Conservation (phyloP, 2,113 vertebrate genomes). For the rabbit (Oryctolagus cuniculus) region DNA sequence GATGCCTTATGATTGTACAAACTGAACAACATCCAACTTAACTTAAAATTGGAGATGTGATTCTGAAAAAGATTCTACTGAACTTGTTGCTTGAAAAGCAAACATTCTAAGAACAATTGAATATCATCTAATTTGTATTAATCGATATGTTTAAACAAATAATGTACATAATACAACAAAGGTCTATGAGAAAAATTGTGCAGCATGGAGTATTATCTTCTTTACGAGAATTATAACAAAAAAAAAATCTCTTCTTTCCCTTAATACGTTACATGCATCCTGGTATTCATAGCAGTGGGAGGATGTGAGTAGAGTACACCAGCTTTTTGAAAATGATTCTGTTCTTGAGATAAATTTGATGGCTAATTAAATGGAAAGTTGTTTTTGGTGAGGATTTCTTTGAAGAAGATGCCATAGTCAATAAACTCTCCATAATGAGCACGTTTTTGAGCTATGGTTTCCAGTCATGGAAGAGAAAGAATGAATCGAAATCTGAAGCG, state of each 20-base stretch:
- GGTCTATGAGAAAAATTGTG: neutral
- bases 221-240: neutral
- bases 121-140: neutral
- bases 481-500: neutral
- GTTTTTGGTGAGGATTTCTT: neutral
- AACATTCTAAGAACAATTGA: neutral
- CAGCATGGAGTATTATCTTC: neutral
- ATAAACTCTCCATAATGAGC: neutral
- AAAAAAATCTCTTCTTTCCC: neutral
- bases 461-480: neutral
- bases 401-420: neutral
- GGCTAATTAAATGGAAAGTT: slow-evolving; percentile 18
- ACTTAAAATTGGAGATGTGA: neutral
- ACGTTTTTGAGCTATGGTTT: neutral
- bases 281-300: neutral
- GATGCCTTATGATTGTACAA: neutral
- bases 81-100: too few species aligned
- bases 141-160: neutral
- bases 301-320: neutral
- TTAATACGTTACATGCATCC: neutral
- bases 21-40: neutral
- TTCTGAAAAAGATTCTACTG: neutral
- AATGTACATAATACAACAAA: neutral
- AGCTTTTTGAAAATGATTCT: neutral
- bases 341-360: neutral